Conservation (phyloP, 2,797 vertebrate species). For the Tenualosa ilisha region DNA sequence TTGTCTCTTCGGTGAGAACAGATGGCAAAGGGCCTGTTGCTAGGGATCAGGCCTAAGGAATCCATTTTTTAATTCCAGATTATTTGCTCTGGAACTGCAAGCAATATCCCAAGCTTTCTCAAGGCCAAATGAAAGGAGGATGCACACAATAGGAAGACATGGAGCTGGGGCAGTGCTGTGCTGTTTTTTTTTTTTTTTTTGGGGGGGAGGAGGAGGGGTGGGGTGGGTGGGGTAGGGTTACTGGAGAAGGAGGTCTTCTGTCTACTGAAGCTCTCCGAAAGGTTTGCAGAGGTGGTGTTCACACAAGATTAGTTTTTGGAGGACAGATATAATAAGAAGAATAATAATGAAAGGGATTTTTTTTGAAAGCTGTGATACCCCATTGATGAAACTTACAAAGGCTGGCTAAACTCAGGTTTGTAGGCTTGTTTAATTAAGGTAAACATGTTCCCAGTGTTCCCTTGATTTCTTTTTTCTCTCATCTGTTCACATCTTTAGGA, state of each 20-base stretch:
- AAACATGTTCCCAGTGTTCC: slow-evolving; percentile 84
- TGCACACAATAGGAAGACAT: slow-evolving; percentile 63
- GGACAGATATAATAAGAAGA: slow-evolving; percentile 8
- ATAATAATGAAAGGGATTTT: slow-evolving; percentile 72
- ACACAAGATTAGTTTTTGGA: slow-evolving; percentile 16
- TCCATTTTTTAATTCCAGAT: slow-evolving; percentile 93
- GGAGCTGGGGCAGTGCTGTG: slow-evolving; percentile 74
- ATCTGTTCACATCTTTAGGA: slow-evolving; percentile 53
- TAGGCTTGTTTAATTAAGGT: slow-evolving; percentile 86
- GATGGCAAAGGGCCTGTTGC: slow-evolving; percentile 90
- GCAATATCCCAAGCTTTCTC: slow-evolving; percentile 84
- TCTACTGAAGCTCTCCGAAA: slow-evolving; percentile 76
- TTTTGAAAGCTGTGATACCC: slow-evolving; percentile 72
- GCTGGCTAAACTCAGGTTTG: slow-evolving; percentile 64
- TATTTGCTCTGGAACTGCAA: slow-evolving; percentile 88
- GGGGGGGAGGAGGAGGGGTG: background rate
- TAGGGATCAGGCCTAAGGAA: slow-evolving; percentile 89
- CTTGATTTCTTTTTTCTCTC: slow-evolving; percentile 58
- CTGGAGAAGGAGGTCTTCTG: slow-evolving; percentile 68
- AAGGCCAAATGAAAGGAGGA: slow-evolving; percentile 77
- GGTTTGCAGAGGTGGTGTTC: slow-evolving; percentile 62
- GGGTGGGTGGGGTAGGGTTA: slow-evolving; percentile 52
- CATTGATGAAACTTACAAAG: slow-evolving; percentile 19
- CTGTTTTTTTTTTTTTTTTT: slow-evolving; percentile 65
- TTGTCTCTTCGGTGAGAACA: slow-evolving; percentile 82